These are phyloP conservation scores for Lamellibrachia columna DNA, from an alignment of 2,888 invertebrate species.

Conservation along the genomic window DNA sequence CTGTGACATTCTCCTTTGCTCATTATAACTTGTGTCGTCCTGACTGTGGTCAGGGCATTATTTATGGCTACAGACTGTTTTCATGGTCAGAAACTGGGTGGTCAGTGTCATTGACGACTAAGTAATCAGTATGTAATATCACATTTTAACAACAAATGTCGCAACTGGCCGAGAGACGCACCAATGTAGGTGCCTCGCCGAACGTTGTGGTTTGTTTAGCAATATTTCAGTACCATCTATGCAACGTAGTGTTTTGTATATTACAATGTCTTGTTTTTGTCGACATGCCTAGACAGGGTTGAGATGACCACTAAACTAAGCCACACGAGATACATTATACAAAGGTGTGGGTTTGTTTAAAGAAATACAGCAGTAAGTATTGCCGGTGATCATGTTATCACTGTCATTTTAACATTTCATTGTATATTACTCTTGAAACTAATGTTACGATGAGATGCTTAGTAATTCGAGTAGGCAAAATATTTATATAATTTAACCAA, in stretches of 20 bases:
- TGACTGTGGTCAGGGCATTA: not conserved
- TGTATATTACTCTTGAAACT: not conserved
- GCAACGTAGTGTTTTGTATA: constrained; percentile 10
- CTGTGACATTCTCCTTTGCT: not conserved
- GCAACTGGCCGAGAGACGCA: not conserved
- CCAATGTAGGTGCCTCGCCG: not conserved
- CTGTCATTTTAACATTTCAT: not conserved
- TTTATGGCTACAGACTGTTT: not conserved
- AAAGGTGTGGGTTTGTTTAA: not conserved
- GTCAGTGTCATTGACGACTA: not conserved
- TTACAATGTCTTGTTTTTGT: not conserved
- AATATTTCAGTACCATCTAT: constrained; percentile 16
- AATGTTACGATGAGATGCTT: not conserved
- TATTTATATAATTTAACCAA: not conserved
- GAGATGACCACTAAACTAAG: not conserved
- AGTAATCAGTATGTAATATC: not conserved
- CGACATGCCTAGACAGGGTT: not conserved
- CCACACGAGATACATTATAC: not conserved
- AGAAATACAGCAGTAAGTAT: not conserved
- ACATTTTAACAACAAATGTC: not conserved
- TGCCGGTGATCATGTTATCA: not conserved
- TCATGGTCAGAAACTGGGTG: not conserved
- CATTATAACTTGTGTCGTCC: not conserved
- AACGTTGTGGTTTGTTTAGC: not conserved
- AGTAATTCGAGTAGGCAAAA: not conserved